phyloP scores from a whole-genome alignment of 2,113 vertebrate genomes.

The Pontoporia blainvillei region DNA sequence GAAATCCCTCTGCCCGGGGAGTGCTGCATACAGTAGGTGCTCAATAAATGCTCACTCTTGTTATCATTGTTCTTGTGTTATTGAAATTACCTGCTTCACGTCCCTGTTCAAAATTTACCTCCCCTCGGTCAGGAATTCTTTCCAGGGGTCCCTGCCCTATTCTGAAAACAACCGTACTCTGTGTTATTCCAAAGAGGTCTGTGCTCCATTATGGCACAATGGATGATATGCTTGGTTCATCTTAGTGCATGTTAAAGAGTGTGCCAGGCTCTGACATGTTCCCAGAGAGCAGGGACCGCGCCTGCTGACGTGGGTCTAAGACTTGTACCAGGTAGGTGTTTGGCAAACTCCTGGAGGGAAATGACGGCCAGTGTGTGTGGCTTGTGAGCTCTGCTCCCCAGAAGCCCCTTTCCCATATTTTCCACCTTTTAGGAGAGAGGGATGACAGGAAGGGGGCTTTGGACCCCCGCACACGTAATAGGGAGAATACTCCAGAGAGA shows the following conservation, averaged over 20 bases:
- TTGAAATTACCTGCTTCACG: not conserved
- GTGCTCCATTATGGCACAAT: not conserved
- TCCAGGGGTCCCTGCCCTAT: not conserved
- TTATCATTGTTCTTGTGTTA: not conserved
- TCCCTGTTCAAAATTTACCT: not conserved
- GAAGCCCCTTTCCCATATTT: too few species aligned
- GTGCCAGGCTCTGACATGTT: not conserved
- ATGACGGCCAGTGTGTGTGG: fast-evolving
- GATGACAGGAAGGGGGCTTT: not conserved
- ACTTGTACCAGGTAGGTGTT: not conserved
- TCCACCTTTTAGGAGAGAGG: not conserved
- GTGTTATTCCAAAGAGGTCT: not conserved
- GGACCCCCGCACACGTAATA: not conserved
- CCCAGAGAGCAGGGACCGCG: too few species aligned
- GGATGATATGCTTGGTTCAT: not conserved
- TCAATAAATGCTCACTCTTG: not conserved
- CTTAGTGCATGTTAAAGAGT: not conserved
- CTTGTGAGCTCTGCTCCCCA: not conserved
- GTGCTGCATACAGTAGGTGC: not conserved
- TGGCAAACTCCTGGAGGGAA: not conserved
- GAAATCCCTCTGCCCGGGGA: not conserved
- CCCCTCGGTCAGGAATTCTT: not conserved
- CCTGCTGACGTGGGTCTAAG: not conserved
- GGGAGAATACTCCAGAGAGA: not conserved
- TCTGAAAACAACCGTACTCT: too few species aligned